Conservation (phyloP, 2,797 vertebrate genomes). For the Hemibagrus guttatus region DNA sequence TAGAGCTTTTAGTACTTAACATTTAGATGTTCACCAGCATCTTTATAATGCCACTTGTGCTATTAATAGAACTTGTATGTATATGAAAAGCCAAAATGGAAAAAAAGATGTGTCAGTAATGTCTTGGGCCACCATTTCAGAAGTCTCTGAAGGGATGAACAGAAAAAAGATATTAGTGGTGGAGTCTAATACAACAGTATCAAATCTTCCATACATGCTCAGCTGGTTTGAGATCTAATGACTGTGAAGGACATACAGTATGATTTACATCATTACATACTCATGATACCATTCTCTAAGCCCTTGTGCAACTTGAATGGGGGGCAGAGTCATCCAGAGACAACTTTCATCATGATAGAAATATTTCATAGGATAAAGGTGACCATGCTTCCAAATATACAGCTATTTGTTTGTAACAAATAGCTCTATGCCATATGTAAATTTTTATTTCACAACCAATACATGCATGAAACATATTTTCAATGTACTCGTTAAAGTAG, state of each 20-base stretch:
- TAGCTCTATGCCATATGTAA: neutral
- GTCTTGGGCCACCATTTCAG: neutral
- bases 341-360: neutral
- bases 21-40: slow-evolving; percentile 17
- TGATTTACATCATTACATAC: neutral
- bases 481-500: neutral
- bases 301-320: neutral
- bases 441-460: neutral
- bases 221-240: neutral
- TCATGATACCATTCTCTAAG: neutral
- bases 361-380: neutral
- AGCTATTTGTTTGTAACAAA: neutral
- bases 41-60: slow-evolving; percentile 3
- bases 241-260: neutral
- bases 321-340: neutral
- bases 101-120: neutral
- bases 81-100: neutral
- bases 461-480: neutral
- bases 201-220: neutral
- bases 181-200: neutral
- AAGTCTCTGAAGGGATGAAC: neutral
- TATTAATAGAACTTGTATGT: neutral
- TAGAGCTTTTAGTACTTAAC: slow-evolving; percentile 37
- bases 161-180: neutral
- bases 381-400: too few relatives aligned